Base-by-base conservation (phyloP, 2,113 vertebrate genomes). In the Colossoma macropomum region DNA sequence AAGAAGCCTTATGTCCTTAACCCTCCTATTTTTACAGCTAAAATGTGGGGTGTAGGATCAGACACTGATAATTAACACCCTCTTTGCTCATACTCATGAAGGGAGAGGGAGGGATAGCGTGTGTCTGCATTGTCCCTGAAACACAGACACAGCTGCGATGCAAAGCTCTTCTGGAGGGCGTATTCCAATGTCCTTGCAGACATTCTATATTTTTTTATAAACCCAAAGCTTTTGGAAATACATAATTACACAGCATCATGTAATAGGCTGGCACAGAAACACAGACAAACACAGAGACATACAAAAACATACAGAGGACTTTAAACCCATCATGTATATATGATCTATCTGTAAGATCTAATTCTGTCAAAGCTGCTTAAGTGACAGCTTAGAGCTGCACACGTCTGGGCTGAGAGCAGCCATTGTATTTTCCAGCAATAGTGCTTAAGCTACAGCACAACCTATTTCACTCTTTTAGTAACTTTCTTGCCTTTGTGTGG, bases 401-500 rank as follows among this genome's bases (percentile, higher is more conserved):
- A 79, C 28, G 34, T 70, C 23, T 56, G 21, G 52, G 32, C 28
- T 27, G 7, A 45, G 65, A 79, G 38, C 71, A 75, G 50, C 16
- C 27, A 19, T n/a, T 50, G n/a, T 16, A 63, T 60, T 74, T 69
- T 59, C 23, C 23, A 13, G 21, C 30, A 69, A 0, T 0, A 70
- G 19, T 73, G 50, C 71, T 71, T 50, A 63, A 66, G 77, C 25
- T 69, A 87, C 41, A 74, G 75, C 72, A 89, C 90, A 72, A 85
- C 48, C 83, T 62, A 83, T 80, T 82, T 74, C 21, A 79, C 66
- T 81, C 50, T 62, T 84, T 34, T 62, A 72, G 23, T 68, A 66
- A 73, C 68, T 86, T 85, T 88, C 76, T 85, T 88, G 63, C 56
- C 62, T 77, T 83, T 90, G 85, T 85, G 69, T 38, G 50, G 59